A percentile compares a stretch with the other conserved stretches of the same genome.
phyloP scores from a whole-genome alignment of 2,113 vertebrate species.

The Ptyas mucosa region DNA sequence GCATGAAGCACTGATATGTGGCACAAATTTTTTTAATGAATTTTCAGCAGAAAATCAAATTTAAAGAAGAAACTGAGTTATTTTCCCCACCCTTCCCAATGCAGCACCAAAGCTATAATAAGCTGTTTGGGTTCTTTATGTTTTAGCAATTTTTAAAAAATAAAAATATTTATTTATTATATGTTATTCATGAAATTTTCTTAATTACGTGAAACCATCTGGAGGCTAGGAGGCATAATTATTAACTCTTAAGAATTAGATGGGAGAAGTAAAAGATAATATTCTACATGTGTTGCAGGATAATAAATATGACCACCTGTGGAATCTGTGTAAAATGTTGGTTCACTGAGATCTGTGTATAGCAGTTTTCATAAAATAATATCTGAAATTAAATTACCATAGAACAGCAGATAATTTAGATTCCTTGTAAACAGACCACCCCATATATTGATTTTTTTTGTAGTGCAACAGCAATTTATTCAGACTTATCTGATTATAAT shows the following conservation, averaged over 20 bases:
- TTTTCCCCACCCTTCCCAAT: not conserved
- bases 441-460: slow-evolving; percentile 21
- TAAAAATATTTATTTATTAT: slow-evolving; percentile 3
- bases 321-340: not conserved
- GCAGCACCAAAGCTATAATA: not conserved
- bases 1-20: slow-evolving; percentile 47
- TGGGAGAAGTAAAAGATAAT: not conserved
- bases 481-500: not conserved
- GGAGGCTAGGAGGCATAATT: not conserved
- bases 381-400: not conserved
- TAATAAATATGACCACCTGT: not conserved
- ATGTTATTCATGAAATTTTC: not conserved
- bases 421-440: not conserved
- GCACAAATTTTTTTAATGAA: slow-evolving; percentile 33
- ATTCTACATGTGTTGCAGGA: not conserved
- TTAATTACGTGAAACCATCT: not conserved
- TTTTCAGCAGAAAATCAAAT: slow-evolving; percentile 24
- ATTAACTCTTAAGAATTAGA: slow-evolving; percentile 5
- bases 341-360: not conserved
- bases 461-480: slow-evolving; percentile 16
- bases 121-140: slow-evolving; percentile 25
- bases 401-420: not conserved
- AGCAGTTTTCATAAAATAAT: slow-evolving; percentile 9
- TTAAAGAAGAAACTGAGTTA: slow-evolving; percentile 34
- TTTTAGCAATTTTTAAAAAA: slow-evolving; percentile 3